Base-by-base conservation (phyloP, 2,113 vertebrate species). In the Gallinago jamesoni region DNA sequence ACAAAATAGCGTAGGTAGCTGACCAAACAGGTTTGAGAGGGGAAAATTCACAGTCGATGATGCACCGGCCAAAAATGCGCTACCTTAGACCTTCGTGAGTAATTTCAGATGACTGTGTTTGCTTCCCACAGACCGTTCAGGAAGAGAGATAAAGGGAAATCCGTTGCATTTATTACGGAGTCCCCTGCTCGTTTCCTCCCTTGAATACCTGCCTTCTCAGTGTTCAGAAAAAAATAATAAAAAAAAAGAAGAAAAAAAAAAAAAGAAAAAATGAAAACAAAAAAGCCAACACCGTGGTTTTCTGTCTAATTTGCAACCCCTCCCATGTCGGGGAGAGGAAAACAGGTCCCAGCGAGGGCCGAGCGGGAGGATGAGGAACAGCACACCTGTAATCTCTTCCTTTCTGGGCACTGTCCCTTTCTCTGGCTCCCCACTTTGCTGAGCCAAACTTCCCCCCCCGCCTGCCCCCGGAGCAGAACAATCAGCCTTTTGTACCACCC, bases 21-120 rank as follows among this genome's bases (percentile, higher is more conserved):
- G 93, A 93, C 94, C 95, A 67, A 95, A 94, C 95, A 96, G 96
- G 96, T 96, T 96, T 94, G 91, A 50, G 94, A 70, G 45, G 68
- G 69, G 39, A 73, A 62, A 84, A 30, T 59, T 92, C 76, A 45
- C 83, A 10, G 72, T 63, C 50, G 85, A 56, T 88, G 96, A 95
- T 96, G 93, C 94, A 80, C 20, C 13, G 14, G 86, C 18, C 95
- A 97, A 66, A 47, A 96, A 94, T 48, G 93, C 47, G 2, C 33
- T 75, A 43, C 59, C 88, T 66, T 21, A 78, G 69, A 55, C 13
- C 7, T 86, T 47, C 5, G 35, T 64, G 15, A 84, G 84, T 9
- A 28, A 87, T 28, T 45, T 53, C 56, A 27, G 86, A 24, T 55
- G 60, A 8, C 28, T 53, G 7, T n/a, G 12, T 60, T 37, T 30